Evolutionary conservation across 2,797 vertebrate species (phyloP).

Genomic region (Ctenopoma multispine): DNA sequence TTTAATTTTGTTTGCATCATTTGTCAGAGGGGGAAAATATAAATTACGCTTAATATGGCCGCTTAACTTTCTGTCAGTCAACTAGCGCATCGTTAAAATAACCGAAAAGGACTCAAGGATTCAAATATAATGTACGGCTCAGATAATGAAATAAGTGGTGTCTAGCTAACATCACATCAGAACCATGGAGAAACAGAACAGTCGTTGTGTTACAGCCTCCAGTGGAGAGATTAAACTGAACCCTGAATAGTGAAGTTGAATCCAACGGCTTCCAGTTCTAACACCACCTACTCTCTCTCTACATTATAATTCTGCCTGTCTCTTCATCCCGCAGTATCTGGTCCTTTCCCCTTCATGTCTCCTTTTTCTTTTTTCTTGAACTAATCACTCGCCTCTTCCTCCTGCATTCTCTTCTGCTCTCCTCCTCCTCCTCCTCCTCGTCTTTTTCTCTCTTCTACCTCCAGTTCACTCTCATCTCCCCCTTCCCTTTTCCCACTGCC

Average conservation of each 20-base stretch:
- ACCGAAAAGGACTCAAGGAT: background rate
- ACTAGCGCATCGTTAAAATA: background rate
- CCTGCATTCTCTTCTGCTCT: background rate
- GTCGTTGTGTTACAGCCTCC: background rate
- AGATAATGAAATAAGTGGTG: background rate
- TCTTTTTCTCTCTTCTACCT: constrained; percentile 17
- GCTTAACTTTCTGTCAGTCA: too few species aligned
- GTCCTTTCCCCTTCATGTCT: constrained; percentile 13
- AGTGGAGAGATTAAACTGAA: constrained; percentile 24
- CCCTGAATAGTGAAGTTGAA: constrained; percentile 31
- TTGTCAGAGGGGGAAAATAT: too few species aligned
- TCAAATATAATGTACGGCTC: background rate
- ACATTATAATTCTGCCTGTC: constrained; percentile 8
- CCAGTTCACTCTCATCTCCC: constrained; percentile 16
- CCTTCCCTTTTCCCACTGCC: constrained; percentile 22
- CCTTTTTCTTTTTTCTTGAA: constrained; percentile 8
- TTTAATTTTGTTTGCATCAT: too few species aligned
- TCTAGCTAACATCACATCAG: background rate
- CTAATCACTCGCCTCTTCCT: constrained; percentile 46
- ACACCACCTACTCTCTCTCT: constrained; percentile 49
- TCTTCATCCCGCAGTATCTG: constrained; percentile 17
- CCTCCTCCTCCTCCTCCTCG: constrained; percentile 7
- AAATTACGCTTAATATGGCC: too few species aligned
- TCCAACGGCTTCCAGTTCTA: constrained; percentile 47
- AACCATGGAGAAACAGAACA: background rate